Evolutionary conservation across 2,113 vertebrate genomes (phyloP).

Genomic region (Corvus moneduloides): DNA sequence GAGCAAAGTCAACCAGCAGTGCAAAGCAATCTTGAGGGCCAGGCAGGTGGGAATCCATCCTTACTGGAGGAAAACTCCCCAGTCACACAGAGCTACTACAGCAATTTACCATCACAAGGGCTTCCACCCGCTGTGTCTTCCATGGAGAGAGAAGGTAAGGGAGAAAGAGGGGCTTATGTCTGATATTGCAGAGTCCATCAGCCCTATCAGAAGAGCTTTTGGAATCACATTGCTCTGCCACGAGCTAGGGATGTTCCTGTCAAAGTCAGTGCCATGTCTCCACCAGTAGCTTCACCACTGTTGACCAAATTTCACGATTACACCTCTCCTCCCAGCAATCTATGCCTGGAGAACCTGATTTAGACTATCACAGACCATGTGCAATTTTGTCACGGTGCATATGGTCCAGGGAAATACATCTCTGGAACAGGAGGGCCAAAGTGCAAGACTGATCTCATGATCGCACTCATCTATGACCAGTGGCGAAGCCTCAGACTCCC

Average conservation of each 20-base stretch:
- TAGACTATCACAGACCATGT: not conserved
- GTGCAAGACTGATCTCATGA: not conserved
- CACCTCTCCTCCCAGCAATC: not conserved
- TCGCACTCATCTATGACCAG: accelerated
- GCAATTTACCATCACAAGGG: not conserved
- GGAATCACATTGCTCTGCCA: not conserved
- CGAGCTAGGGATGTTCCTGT: not conserved
- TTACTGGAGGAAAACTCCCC: not conserved
- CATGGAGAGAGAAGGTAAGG: not conserved
- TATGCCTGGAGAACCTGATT: not conserved
- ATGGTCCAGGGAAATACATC: not conserved
- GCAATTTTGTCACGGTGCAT: not conserved
- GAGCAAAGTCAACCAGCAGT: not conserved
- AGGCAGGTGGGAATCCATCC: not conserved
- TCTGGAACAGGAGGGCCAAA: not conserved
- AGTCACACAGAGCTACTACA: not conserved
- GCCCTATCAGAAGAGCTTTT: not conserved
- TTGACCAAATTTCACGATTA: not conserved
- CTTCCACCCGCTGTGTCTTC: not conserved
- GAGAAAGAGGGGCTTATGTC: not conserved
- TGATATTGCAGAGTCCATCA: not conserved
- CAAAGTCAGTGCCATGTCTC: not conserved
- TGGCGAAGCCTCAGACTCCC: not conserved
- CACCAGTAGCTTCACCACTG: not conserved
- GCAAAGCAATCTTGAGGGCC: not conserved